Conservation (phyloP, 2,888 invertebrate genomes). For the Chaetogeoica ovagalla region DNA sequence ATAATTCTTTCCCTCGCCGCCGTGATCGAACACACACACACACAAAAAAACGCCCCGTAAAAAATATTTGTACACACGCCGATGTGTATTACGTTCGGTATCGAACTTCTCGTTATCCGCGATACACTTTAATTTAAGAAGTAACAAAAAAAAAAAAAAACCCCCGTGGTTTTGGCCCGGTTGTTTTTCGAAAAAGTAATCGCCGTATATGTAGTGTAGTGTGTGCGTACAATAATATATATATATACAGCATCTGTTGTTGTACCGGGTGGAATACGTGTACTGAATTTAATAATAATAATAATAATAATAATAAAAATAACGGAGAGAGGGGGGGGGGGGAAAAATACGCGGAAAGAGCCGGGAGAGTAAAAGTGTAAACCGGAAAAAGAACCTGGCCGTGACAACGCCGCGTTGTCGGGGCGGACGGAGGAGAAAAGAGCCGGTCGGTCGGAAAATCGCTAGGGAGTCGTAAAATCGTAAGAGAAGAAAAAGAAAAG, state of each 20-base stretch:
- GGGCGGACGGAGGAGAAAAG: not conserved
- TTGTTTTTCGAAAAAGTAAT: conserved; percentile 8
- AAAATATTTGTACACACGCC: not conserved
- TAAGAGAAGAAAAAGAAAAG: not conserved
- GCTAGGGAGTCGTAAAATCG: conserved; percentile 30
- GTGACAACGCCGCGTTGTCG: conserved; percentile 11
- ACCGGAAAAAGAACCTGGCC: conserved; percentile 13
- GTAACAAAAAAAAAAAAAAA: not conserved
- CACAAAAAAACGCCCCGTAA: not conserved
- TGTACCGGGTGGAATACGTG: not conserved
- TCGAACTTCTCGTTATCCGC: not conserved
- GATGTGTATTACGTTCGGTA: too few relatives aligned
- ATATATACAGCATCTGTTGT: not conserved
- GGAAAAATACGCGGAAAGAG: not conserved
- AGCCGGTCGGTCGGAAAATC: conserved; percentile 31
- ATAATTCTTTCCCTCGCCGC: too few relatives aligned
- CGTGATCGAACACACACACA: too few relatives aligned
- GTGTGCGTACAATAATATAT: not conserved
- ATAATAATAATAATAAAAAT: not conserved
- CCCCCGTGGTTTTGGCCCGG: not conserved
- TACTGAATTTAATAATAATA: conserved; percentile 21
- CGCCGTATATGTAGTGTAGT: not conserved
- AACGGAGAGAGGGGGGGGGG: too few relatives aligned
- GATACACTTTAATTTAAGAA: not conserved
- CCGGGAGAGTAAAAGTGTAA: not conserved